These are phyloP conservation scores for Agrochola lota DNA, from an alignment of 2,888 invertebrate genomes.

Conservation along the genomic window DNA sequence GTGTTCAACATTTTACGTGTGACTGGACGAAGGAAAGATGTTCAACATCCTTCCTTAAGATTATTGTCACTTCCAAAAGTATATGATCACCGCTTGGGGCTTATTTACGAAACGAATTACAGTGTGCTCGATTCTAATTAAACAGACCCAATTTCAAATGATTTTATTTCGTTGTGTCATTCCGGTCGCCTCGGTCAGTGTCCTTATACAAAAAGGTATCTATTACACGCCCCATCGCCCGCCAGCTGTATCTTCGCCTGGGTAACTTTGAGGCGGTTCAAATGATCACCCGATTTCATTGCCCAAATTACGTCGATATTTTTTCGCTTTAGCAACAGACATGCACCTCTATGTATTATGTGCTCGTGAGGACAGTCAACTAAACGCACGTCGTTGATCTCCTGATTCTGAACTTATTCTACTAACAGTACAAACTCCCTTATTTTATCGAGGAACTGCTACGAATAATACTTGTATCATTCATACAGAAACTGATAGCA, in stretches of 20 bases:
- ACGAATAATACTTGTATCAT: too few species aligned
- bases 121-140: conserved; percentile 25
- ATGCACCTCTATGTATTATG: background rate
- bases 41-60: background rate
- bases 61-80: conserved; percentile 15
- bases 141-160: conserved; percentile 28
- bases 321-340: background rate
- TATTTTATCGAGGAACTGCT: background rate
- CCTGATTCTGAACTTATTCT: background rate
- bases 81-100: background rate
- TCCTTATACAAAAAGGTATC: conserved; percentile 47
- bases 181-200: conserved; percentile 54
- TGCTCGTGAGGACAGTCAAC: background rate
- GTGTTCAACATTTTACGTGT: background rate
- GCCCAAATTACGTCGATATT: conserved; percentile 19
- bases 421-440: background rate
- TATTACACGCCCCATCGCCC: conserved; percentile 58
- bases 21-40: background rate
- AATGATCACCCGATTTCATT: conserved; percentile 12
- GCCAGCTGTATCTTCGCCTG: conserved; percentile 42
- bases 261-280: conserved; percentile 30
- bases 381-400: background rate
- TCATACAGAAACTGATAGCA: background rate
- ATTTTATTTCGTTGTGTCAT: conserved; percentile 48
- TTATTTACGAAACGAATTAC: conserved; percentile 35